These are phyloP conservation scores for Deroplatys truncata DNA, from an alignment of 2,888 invertebrate genomes.

Conservation along the genomic window DNA sequence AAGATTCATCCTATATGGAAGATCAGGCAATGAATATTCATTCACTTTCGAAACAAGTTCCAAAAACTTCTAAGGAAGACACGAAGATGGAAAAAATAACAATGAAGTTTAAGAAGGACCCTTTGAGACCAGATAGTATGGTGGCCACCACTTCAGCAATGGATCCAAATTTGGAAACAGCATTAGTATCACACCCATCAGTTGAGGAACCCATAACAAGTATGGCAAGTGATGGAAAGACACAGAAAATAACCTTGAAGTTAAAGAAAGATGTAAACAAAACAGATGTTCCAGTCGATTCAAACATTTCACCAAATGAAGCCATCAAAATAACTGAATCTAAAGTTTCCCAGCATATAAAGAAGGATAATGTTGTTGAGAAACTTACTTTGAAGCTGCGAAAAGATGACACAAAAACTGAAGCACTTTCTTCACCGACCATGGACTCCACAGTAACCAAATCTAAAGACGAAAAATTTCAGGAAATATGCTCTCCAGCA, in stretches of 20 bases:
- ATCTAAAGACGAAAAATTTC: not conserved
- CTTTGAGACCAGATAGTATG: not conserved
- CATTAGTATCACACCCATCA: not conserved
- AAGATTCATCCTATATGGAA: not conserved
- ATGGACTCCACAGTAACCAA: not conserved
- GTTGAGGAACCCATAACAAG: not conserved
- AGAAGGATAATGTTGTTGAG: not conserved
- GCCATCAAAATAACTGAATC: not conserved
- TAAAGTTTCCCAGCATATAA: not conserved
- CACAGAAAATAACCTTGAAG: slow-evolving; percentile 20
- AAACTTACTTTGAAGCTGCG: slow-evolving; percentile 3
- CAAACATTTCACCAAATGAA: not conserved
- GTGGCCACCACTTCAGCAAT: slow-evolving; percentile 1
- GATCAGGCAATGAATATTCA: not conserved
- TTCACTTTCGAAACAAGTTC: not conserved
- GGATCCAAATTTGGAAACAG: not conserved
- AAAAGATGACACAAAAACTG: slow-evolving; percentile 1
- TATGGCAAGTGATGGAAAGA: not conserved
- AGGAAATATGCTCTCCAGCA: not conserved
- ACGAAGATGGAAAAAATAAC: slow-evolving; percentile 25
- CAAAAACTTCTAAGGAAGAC: slow-evolving; percentile 1
- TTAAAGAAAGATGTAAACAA: slow-evolving; percentile 22
- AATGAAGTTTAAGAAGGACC: slow-evolving; percentile 24
- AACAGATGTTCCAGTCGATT: not conserved
- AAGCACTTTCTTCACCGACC: not conserved